Conservation (phyloP, 2,113 vertebrate species). For the Mirza zaza region DNA sequence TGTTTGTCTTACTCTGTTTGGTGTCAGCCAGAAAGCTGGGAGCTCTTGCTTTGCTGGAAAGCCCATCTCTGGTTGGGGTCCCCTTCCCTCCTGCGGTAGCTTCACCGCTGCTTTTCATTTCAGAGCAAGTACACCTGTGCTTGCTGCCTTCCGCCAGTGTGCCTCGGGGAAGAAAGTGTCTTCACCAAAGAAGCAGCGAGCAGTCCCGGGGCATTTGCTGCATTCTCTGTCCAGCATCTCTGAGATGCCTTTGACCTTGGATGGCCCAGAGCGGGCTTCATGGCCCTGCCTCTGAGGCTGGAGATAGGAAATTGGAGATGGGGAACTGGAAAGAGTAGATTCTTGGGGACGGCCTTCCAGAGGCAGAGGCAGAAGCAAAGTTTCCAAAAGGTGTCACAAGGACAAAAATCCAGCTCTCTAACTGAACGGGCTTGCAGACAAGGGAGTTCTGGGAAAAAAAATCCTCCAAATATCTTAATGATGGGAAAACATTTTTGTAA, state of each 20-base stretch:
- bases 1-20: neutral
- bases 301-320: neutral
- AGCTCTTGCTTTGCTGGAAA: neutral
- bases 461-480: neutral
- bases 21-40: neutral
- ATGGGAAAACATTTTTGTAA: conserved; percentile 1
- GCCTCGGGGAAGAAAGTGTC: neutral
- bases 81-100: neutral
- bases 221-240: neutral
- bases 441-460: neutral
- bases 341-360: neutral
- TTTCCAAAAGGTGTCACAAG: neutral
- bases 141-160: neutral
- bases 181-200: neutral
- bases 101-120: neutral
- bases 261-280: neutral
- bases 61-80: neutral
- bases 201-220: neutral
- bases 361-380: neutral
- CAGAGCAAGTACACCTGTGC: no score
- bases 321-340: neutral
- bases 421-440: neutral
- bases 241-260: neutral
- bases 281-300: neutral
- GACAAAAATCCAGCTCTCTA: neutral